These are phyloP conservation scores for Salmo trutta DNA, from an alignment of 2,797 vertebrate species.

Conservation along the genomic window DNA sequence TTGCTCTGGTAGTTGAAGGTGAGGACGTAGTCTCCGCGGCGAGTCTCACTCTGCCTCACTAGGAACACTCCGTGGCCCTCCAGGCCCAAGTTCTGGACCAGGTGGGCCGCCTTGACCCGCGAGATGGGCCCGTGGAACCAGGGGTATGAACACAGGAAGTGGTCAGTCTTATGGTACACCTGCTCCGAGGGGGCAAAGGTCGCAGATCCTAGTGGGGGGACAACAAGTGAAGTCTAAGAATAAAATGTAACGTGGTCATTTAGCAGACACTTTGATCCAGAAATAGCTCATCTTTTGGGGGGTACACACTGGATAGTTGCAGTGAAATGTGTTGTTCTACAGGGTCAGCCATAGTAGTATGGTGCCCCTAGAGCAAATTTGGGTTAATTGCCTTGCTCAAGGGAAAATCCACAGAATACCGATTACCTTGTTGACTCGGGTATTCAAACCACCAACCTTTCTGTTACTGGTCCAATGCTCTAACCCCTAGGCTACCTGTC, in stretches of 20 bases:
- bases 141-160: slow-evolving; percentile 89
- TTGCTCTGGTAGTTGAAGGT: slow-evolving; percentile 97
- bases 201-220: slow-evolving; percentile 67
- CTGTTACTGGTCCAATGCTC: too few relatives aligned
- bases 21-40: slow-evolving; percentile 93
- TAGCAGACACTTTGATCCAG: background rate
- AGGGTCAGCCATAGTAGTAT: too few relatives aligned
- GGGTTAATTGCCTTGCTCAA: too few relatives aligned
- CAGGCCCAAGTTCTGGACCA: slow-evolving; percentile 89
- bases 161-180: slow-evolving; percentile 83
- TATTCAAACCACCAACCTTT: too few relatives aligned
- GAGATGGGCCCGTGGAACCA: slow-evolving; percentile 98
- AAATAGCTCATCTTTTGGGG: too few relatives aligned
- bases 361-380: too few relatives aligned
- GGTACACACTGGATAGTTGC: too few relatives aligned
- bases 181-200: slow-evolving; percentile 76
- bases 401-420: too few relatives aligned
- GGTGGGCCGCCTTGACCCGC: slow-evolving; percentile 88
- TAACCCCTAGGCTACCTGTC: too few relatives aligned
- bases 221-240: background rate
- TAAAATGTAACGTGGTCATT: background rate
- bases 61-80: slow-evolving; percentile 94
- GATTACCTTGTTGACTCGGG: too few relatives aligned
- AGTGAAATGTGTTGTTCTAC: too few relatives aligned
- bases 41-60: slow-evolving; percentile 94